Evolutionary conservation across 2,113 vertebrate species (phyloP), one percentile per base, ranked within the genome.

Genomic region (Siniperca knerii): DNA sequence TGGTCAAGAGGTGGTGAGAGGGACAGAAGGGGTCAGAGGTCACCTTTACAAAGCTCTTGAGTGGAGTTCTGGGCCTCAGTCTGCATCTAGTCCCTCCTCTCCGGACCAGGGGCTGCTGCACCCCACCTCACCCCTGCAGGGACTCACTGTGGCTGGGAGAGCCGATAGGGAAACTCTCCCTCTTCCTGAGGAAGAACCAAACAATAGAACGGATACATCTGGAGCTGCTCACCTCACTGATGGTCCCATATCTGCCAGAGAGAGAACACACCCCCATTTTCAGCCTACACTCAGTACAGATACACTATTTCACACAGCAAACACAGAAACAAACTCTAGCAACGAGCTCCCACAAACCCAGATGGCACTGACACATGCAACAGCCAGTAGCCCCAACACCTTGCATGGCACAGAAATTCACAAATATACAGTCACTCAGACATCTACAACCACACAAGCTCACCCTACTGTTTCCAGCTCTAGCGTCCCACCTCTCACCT

Each of bases 121-220:
- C 40, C 70, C 88, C 48, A 77, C 89, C 83, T 82, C 92, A 57
- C 74, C 75, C 79, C 67, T 29, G 78, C 77, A 58, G 66, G 87
- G 92, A 55, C 86, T 75, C 87, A 48, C 79, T 35, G 76, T 50
- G 77, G 50, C 93, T 93, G 94, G 84, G 58, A 85, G 46, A 57
- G 64, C 75, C 70, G 95, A 95, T 94, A 95, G 92, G 89, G 92
- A 86, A 91, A 88, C 92, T 81, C 87, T 87, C 75, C 77, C 62
- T 67, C 84, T 95, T 96, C 94, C 95, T 92, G 95, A 95, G 96
- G 96, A 96, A 96, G 83, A 13, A 23, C 40, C 37, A n/a, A 90
- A 96, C 96, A 96, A 96, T 96, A 85, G 90, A 89, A 82, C 92
- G 96, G 96, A 96, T 88, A 86, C 91, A 90, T 91, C 96, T 96